Evolutionary conservation across 2,888 invertebrate species (phyloP).

Genomic region (Xestia ashworthii): DNA sequence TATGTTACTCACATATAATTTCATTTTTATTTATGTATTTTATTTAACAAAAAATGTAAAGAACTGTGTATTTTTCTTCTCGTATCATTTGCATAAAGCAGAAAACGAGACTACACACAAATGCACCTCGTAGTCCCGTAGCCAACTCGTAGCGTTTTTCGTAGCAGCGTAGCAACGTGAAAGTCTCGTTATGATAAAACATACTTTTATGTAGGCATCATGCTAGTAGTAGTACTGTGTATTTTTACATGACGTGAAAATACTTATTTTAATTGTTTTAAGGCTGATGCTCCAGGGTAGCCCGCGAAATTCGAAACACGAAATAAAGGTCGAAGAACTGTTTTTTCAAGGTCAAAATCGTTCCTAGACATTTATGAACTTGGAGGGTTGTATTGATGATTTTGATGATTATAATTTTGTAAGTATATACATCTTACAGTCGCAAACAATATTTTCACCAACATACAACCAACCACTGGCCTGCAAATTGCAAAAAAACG

Average conservation of each 20-base stretch:
- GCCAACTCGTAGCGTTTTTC: slow-evolving; percentile 42
- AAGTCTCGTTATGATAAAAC: slow-evolving; percentile 15
- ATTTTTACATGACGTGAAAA: neutral
- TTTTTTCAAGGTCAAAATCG: too few relatives aligned
- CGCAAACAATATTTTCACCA: too few relatives aligned
- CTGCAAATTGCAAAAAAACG: too few relatives aligned
- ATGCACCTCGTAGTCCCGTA: slow-evolving; percentile 39
- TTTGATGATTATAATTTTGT: too few relatives aligned
- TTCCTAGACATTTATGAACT: too few relatives aligned
- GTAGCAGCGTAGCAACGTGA: slow-evolving; percentile 52
- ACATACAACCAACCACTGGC: too few relatives aligned
- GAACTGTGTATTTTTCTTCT: neutral
- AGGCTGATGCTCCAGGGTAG: too few relatives aligned
- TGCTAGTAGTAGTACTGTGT: too few relatives aligned
- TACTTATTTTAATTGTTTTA: neutral
- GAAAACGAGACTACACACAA: slow-evolving; percentile 10
- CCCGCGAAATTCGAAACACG: too few relatives aligned
- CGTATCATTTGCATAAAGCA: neutral
- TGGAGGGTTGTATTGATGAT: too few relatives aligned
- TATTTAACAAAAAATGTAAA: neutral
- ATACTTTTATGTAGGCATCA: slow-evolving; percentile 12
- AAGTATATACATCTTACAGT: too few relatives aligned
- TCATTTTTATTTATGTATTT: neutral
- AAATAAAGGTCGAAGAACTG: too few relatives aligned
- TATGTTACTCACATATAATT: neutral